Percentiles rank a stretch among this genome's conserved stretches.
These are phyloP conservation scores for Mustela nigripes DNA, from an alignment of 2,113 vertebrate species.

Conservation along the genomic window DNA sequence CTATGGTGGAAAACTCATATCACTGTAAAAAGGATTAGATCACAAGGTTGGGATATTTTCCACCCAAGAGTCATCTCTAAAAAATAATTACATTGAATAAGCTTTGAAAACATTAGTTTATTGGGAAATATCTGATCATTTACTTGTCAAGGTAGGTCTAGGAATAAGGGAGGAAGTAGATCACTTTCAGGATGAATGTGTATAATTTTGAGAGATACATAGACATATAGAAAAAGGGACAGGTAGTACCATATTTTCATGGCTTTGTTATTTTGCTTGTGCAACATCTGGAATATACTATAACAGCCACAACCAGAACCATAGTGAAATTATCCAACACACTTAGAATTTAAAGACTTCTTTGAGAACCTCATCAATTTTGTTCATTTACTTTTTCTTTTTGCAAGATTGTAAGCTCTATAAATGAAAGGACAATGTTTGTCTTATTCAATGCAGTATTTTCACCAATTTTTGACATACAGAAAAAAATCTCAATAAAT, in stretches of 20 bases:
- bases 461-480: background rate
- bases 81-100: background rate
- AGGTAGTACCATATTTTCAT: background rate
- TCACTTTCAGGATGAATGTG: background rate
- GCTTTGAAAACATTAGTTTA: background rate
- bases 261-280: background rate
- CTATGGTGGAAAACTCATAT: background rate
- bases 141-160: background rate
- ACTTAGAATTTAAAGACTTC: background rate
- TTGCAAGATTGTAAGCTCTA: background rate
- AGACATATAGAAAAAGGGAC: background rate
- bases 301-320: background rate
- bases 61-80: background rate
- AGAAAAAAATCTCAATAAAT: constrained; percentile 8
- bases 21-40: background rate
- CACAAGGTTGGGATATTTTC: background rate
- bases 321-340: background rate
- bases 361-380: background rate
- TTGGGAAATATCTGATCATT: background rate
- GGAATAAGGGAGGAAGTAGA: background rate
- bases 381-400: constrained; percentile 2
- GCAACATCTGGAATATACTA: background rate
- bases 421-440: background rate
- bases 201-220: background rate
- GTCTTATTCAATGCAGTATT: background rate